A percentile compares a stretch with the other conserved stretches of the same genome.
phyloP scores from a whole-genome alignment of 2,113 vertebrate species.

The Myiagra hebetior region DNA sequence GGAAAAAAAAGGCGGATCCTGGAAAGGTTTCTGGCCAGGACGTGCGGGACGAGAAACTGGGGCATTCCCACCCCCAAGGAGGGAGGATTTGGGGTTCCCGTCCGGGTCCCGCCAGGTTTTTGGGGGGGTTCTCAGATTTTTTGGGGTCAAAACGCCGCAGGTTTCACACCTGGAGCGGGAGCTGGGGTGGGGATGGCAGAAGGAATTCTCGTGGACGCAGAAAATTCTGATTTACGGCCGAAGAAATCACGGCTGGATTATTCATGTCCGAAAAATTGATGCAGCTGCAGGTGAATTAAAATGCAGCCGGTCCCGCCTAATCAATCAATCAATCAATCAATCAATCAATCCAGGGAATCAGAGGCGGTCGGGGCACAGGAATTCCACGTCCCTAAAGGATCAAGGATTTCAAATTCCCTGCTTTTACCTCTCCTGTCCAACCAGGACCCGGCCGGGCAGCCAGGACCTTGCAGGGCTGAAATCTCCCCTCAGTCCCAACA shows the following conservation, averaged over 20 bases:
- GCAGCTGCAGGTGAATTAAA: neutral
- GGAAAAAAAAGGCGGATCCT: neutral
- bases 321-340: too few relatives aligned
- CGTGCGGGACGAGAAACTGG: neutral
- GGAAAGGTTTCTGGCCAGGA: neutral
- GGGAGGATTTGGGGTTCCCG: neutral
- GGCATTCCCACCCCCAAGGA: neutral
- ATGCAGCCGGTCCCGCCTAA: accelerated
- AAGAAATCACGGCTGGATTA: accelerated
- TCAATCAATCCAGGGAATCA: neutral
- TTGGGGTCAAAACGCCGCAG: neutral
- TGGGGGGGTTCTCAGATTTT: neutral
- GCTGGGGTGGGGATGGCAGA: neutral
- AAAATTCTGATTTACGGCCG: neutral
- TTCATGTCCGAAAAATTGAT: accelerated
- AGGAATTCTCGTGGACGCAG: neutral
- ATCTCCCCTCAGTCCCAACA: accelerated
- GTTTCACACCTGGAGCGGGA: neutral
- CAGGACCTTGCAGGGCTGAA: neutral
- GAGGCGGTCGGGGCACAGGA: neutral
- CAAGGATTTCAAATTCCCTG: neutral
- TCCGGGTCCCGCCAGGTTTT: neutral
- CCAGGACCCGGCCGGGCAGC: neutral
- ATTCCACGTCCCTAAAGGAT: neutral
- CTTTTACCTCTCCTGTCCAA: neutral